Evolutionary conservation across 2,888 invertebrate species (phyloP), one percentile per base, ranked within the genome.

Genomic region (Cephus sareptanus): DNA sequence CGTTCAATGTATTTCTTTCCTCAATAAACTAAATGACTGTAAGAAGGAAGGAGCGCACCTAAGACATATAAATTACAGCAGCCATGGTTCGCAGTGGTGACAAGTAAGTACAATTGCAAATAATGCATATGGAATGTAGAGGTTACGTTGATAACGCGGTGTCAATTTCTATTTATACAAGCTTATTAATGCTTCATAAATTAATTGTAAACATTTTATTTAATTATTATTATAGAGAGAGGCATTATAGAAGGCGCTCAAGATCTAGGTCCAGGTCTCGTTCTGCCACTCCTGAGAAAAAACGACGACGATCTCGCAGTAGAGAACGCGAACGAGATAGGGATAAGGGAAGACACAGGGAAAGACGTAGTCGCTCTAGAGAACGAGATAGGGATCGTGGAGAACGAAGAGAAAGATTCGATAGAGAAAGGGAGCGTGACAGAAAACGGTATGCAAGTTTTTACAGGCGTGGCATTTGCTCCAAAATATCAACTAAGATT

Each of bases 311-410:
- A 68, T 94, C 94, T 0, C 92, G 93, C 74, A 94, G 94, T 84
- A 92, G 94, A 78, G 95, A 95, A 74, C 92, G 95, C 74, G 90
- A 91, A 74, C 92, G 95, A 78, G 90, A 91, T 75, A 92, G 94
- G 12, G 94, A 95, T 88, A 92, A 94, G 34, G 92, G 93, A 30
- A 93, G 95, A 81, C 93, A 94, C 85, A 94, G 91, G 23, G 91
- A 91, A 73, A 83, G 95, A 85, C 93, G 95, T 79, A 95, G 95
- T 85, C 93, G 95, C 83, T 95, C 95, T 74, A 92, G 95, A 80
- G 95, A 95, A 68, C 89, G 95, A 69, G 94, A 95, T 23, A 92
- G 94, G 0, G 94, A 94, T 77, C 92, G 94, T 92, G 92, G 84
- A 68, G 90, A 90, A 37, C 85, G 90, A 74, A 86, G 88, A 73